Base-by-base conservation (phyloP, 1,140 invertebrate species). In the Glomeris maerens region DNA sequence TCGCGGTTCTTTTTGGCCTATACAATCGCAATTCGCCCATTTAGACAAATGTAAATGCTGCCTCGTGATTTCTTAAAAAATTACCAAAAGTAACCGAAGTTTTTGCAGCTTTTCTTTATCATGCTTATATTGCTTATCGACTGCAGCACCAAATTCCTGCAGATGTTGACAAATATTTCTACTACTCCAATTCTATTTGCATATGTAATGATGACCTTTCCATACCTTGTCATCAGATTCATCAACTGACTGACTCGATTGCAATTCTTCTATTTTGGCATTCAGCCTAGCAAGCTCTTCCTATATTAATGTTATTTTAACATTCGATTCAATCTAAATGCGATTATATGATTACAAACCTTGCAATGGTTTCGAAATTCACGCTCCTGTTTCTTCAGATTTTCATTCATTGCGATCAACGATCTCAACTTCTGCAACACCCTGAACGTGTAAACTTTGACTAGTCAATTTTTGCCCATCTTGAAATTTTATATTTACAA, bases 1-100 rank as follows among this genome's bases (percentile, higher is more conserved):
- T 84, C 78, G 50, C 88, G 72, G 66, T 89, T 93, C 55, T 83
- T 78, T 53, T 84, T 81, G 0, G 84, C 89, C 66, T 70, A 38
- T 36, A 53, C 42, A 28, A 42, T 13, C 20, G 45, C 39, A 45
- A 27, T 49, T 26, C 27, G 28, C 3, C 25, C n/a, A 38, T 5
- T 22, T 22, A 22, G 21, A 47, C 17, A 42, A 50, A 26, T 28
- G 29, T 23, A 53, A 41, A 50, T 40, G 13, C n/a, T n/a, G n/a
- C n/a, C n/a, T n/a, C n/a, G n/a, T 44, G 13, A 50, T 27, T 39
- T 42, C 21, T 14, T n/a, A 21, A 27, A 45, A 21, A 55, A 59
- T 58, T 58, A 69, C 67, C 54, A 73, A 53, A 10, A 69, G 52
- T 14, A 68, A 60, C 42, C 68, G 49, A 21, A 72, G 67, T 52